Evolutionary conservation across 1,140 invertebrate species (phyloP).

Genomic region (Aphelinus atriplicis): DNA sequence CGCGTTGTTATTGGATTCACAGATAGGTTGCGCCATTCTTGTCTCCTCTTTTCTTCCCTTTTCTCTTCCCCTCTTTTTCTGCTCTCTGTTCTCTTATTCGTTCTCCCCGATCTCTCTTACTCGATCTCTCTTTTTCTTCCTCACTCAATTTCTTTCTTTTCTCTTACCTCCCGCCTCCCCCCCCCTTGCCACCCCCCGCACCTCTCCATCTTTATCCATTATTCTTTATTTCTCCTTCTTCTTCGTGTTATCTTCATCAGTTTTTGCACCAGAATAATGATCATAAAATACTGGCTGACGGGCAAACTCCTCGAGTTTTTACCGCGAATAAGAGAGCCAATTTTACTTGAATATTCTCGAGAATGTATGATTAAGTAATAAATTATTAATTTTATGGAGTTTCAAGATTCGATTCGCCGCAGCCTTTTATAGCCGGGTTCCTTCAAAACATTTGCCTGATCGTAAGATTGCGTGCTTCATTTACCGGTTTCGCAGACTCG

Average conservation of each 20-base stretch:
- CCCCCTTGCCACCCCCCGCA: not conserved
- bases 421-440: too few species aligned
- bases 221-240: not conserved
- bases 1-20: too few species aligned
- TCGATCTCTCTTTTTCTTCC: constrained; percentile 17
- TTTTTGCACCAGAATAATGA: constrained; percentile 6
- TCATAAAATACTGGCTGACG: not conserved
- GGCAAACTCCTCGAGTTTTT: not conserved
- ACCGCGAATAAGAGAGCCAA: not conserved
- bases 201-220: too few species aligned
- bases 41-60: too few species aligned
- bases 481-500: too few species aligned
- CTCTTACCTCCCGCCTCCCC: not conserved
- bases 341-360: not conserved
- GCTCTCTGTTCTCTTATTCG: not conserved
- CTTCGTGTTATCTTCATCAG: constrained; percentile 7
- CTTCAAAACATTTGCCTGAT: too few species aligned
- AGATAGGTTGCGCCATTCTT: too few species aligned
- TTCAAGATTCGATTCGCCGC: too few species aligned
- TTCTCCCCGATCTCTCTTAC: constrained; percentile 30
- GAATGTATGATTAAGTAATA: constrained; percentile 9
- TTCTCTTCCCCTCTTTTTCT: constrained; percentile 18
- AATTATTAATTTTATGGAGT: constrained; percentile 8
- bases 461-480: too few species aligned
- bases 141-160: not conserved